A percentile compares a stretch with the other conserved stretches of the same genome.
Conservation (phyloP, 2,113 vertebrate species). For the Paralichthys olivaceus region DNA sequence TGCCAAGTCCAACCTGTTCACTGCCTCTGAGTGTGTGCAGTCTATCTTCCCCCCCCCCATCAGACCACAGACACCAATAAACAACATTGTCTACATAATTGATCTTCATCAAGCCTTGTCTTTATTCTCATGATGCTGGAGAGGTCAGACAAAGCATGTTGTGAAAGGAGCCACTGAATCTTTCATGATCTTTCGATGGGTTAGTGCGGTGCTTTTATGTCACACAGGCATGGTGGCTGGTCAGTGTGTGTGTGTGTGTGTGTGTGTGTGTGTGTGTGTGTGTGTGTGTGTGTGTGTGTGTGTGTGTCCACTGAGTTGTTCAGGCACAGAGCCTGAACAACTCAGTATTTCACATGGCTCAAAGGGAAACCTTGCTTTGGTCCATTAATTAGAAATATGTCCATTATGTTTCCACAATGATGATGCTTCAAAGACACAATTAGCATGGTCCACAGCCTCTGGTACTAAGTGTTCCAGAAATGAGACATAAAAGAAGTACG, state of each 20-base stretch:
- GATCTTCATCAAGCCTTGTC: constrained; percentile 53
- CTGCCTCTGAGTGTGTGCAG: too few relatives aligned
- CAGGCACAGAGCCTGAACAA: background rate
- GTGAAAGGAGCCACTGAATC: constrained; percentile 47
- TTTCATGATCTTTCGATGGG: constrained; percentile 59
- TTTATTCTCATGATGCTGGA: constrained; percentile 38
- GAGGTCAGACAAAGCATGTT: background rate
- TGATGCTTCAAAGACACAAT: constrained; percentile 66
- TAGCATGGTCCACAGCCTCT: constrained; percentile 37
- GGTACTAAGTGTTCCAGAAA: constrained; percentile 1
- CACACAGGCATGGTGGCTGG: background rate
- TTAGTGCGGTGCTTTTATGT: background rate
- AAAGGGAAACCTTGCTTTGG: constrained; percentile 17
- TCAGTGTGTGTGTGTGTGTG: background rate
- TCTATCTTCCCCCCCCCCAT: too few relatives aligned
- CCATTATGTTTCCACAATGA: constrained; percentile 35
- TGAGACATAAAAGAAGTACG: constrained; percentile 41
- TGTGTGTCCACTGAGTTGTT: background rate
- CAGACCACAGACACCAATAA: constrained; percentile 12
- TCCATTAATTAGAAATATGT: constrained; percentile 26
- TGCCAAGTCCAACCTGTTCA: background rate
- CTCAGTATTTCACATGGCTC: constrained; percentile 4
- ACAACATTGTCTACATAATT: constrained; percentile 53
- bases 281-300: background rate
- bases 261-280: background rate